phyloP scores from a whole-genome alignment of 2,888 invertebrate species.

The Hirtodrosophila alboralis region DNA sequence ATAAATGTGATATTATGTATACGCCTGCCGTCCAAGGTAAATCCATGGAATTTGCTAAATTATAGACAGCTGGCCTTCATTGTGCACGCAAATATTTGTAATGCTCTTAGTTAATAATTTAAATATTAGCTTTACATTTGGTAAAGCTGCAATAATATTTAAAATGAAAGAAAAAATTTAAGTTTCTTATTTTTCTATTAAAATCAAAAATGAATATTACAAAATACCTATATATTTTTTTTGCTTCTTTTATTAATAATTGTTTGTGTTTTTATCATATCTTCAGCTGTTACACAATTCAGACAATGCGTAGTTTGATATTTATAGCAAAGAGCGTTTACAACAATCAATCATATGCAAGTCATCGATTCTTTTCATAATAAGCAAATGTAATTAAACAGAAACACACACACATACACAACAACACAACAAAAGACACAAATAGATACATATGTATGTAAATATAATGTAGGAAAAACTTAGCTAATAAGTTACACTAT shows the following conservation, averaged over 20 bases:
- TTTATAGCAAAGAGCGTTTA: slow-evolving; percentile 38
- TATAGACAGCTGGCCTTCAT: slow-evolving; percentile 44
- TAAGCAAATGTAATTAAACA: slow-evolving; percentile 52
- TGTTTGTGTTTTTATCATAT: slow-evolving; percentile 5
- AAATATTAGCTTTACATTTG: slow-evolving; percentile 5
- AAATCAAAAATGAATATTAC: no score
- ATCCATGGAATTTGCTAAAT: slow-evolving; percentile 33
- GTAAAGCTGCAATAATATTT: no score
- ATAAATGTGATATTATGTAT: slow-evolving; percentile 53
- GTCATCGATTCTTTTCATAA: slow-evolving; percentile 27
- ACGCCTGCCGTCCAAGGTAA: slow-evolving; percentile 59
- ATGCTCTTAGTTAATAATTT: neutral
- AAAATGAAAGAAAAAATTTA: no score
- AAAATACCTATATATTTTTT: no score
- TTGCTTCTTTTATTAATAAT: no score
- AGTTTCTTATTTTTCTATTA: no score
- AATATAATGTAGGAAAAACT: slow-evolving; percentile 6
- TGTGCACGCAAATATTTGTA: slow-evolving; percentile 2
- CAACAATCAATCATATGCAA: slow-evolving; percentile 37
- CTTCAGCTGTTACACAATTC: slow-evolving; percentile 16
- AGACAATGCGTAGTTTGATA: slow-evolving; percentile 26
- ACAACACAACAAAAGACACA: slow-evolving; percentile 2
- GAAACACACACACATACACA: slow-evolving; percentile 7
- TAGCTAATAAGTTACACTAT: slow-evolving; percentile 28
- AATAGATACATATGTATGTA: slow-evolving; percentile 9